phyloP scores from a whole-genome alignment of 2,888 invertebrate genomes.

The Luffia ferchaultella region DNA sequence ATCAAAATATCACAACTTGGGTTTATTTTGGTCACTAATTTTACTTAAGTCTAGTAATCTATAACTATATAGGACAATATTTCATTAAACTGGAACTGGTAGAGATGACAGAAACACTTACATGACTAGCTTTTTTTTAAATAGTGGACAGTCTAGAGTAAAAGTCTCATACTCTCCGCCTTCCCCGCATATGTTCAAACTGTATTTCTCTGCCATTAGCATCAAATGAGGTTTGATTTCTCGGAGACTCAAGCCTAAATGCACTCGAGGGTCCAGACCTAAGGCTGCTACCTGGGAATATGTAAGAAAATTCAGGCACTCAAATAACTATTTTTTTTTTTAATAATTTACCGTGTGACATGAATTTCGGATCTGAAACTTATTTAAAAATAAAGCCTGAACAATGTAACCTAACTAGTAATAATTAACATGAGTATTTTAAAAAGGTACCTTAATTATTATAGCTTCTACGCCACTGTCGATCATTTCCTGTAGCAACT shows the following conservation, averaged over 20 bases:
- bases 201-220: conserved; percentile 92
- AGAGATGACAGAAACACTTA: too few relatives aligned
- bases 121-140: conserved; percentile 89
- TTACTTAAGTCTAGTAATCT: too few relatives aligned
- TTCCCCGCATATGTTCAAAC: conserved; percentile 96
- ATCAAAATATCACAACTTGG: too few relatives aligned
- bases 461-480: conserved; percentile 91
- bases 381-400: too few relatives aligned
- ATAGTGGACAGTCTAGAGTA: conserved; percentile 96
- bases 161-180: conserved; percentile 99
- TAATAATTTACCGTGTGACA: too few relatives aligned
- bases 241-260: conserved; percentile 85
- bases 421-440: conserved; percentile 11
- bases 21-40: too few relatives aligned
- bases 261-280: conserved; percentile 85
- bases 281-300: conserved; percentile 74
- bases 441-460: conserved; percentile 97
- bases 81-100: too few relatives aligned
- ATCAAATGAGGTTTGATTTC: conserved; percentile 89
- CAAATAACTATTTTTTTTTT: too few relatives aligned
- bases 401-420: too few relatives aligned
- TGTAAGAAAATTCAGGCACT: too few relatives aligned
- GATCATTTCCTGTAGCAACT: conserved; percentile 97
- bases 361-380: too few relatives aligned
- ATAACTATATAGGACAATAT: too few relatives aligned